These are phyloP conservation scores for Hippocampus mohnikei DNA, from an alignment of 2,113 vertebrate genomes.

Conservation along the genomic window DNA sequence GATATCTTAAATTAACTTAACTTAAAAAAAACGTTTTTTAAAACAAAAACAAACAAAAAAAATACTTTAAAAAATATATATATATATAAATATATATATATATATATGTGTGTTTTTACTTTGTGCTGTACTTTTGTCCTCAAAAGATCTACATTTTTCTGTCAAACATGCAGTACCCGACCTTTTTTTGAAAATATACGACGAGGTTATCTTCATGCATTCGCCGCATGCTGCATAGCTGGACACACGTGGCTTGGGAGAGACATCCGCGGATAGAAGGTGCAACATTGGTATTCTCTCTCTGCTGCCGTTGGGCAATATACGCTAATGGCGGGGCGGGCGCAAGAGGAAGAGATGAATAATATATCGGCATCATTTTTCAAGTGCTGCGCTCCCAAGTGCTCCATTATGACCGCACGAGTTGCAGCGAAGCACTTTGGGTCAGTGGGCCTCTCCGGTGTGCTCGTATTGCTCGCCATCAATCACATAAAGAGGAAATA, in stretches of 20 bases:
- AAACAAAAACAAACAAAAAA: no score
- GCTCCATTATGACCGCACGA: slow-evolving; percentile 60
- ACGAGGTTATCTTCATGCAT: no score
- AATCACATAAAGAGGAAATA: slow-evolving; percentile 57
- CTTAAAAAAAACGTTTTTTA: no score
- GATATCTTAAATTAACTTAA: no score
- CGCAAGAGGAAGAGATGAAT: slow-evolving; percentile 52
- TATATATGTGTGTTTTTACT: no score
- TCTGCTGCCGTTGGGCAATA: slow-evolving; percentile 17
- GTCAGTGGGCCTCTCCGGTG: slow-evolving; percentile 52
- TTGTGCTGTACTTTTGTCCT: slow-evolving; percentile 7
- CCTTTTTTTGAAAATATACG: no score
- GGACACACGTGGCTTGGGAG: not conserved
- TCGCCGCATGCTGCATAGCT: not conserved
- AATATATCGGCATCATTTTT: slow-evolving; percentile 60
- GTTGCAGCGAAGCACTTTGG: slow-evolving; percentile 49
- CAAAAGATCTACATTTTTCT: not conserved
- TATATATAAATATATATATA: no score
- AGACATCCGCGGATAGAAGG: slow-evolving; percentile 28
- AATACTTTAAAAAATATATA: no score
- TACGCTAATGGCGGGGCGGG: slow-evolving; percentile 22
- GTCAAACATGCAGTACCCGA: no score
- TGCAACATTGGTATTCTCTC: slow-evolving; percentile 34
- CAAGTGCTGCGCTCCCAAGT: slow-evolving; percentile 51
- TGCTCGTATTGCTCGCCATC: slow-evolving; percentile 55